Evolutionary conservation across 2,888 invertebrate genomes (phyloP), one percentile per base, ranked within the genome.

Genomic region (Tachystola acroxantha): DNA sequence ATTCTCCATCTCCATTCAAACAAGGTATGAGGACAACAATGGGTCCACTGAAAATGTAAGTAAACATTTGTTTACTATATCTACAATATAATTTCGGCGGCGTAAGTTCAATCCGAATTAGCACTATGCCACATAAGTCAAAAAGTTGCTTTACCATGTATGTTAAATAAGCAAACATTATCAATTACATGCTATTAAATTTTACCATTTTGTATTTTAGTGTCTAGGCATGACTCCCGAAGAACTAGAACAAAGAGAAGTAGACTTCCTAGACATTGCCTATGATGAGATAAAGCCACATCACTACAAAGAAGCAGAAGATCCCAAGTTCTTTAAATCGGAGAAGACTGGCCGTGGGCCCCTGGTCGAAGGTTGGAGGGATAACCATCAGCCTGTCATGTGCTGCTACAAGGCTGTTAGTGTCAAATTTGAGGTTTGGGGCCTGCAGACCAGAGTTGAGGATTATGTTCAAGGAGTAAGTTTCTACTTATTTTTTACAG

Each of bases 361-460:
- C 0, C 78, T 97, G 3, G 88, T 92, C 11, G 94, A 95, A 68
- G 94, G 94, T 2, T 97, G 97, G 97, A 85, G 91, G 34, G 91
- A 92, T 10, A 88, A 84, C 0, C 90, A 89, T 19, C 86, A 89
- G 43, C 96, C 97, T 0, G 91, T 97, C 32, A 97, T 97, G 97
- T 97, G 96, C 78, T 96, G 96, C 42, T 97, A 97, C 65, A 97
- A 97, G 77, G 81, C 94, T 35, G 96, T 96, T 0, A 89, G 92
- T 63, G 94, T 93, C 20, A 93, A 92, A 43, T 97, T 97, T 73
- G 96, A 97, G 78, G 94, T 97, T 3, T 97, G 96, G 95, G 96
- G 96, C 0, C 78, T 97, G 43, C 97, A 97, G 77, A 95, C 95
- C 1, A 91, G 90, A 71, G 95, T 95, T 0, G 97, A 97, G 74